phyloP scores from a whole-genome alignment of 2,888 invertebrate species.

The Coenonympha arcania region DNA sequence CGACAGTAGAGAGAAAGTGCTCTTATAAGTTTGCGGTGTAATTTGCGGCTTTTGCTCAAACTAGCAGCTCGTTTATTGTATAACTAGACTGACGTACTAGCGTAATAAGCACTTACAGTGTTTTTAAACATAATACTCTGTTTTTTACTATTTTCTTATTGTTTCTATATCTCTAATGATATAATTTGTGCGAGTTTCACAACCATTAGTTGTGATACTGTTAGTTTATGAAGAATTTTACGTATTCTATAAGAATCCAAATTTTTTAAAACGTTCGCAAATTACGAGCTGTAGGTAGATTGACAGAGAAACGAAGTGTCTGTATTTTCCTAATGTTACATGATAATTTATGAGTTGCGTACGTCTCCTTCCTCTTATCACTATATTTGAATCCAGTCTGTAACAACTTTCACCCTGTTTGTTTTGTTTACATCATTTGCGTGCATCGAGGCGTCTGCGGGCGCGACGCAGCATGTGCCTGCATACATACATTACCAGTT shows the following conservation, averaged over 20 bases:
- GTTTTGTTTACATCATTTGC: slow-evolving; percentile 15
- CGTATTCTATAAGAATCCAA: no score
- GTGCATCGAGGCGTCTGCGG: background rate
- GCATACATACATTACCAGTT: no score
- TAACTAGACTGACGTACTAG: slow-evolving; percentile 2
- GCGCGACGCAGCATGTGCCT: no score
- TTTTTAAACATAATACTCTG: background rate
- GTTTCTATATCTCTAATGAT: background rate
- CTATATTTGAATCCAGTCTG: slow-evolving; percentile 14
- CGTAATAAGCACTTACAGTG: background rate
- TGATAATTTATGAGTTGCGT: slow-evolving; percentile 8
- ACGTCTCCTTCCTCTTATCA: slow-evolving; percentile 14
- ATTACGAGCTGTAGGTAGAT: no score
- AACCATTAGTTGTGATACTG: slow-evolving; percentile 6
- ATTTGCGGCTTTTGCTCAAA: slow-evolving; percentile 29
- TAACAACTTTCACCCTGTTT: slow-evolving; percentile 24
- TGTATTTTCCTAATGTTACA: slow-evolving; percentile 3
- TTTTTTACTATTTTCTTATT: background rate
- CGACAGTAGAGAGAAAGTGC: slow-evolving; percentile 27
- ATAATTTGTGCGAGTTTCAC: background rate
- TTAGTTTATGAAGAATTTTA: no score
- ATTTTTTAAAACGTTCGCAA: no score
- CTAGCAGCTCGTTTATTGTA: background rate
- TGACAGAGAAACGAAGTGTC: slow-evolving; percentile 3
- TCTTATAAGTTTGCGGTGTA: slow-evolving; percentile 26